These are phyloP conservation scores for Drosophila mayri DNA, from an alignment of 1,140 invertebrate species.

Conservation along the genomic window DNA sequence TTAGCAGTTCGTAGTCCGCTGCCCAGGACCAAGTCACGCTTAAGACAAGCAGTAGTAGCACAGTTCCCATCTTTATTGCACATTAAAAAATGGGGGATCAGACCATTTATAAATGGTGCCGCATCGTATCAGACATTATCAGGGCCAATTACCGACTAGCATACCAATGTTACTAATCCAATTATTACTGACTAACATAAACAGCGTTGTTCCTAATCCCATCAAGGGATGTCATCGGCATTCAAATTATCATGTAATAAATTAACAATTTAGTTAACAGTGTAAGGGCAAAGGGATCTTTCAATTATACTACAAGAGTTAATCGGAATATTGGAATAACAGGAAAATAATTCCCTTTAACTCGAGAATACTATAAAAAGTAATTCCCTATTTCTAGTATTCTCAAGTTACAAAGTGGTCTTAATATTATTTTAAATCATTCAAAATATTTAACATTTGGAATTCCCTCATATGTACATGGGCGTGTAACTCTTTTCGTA, in stretches of 20 bases:
- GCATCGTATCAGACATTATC: not conserved
- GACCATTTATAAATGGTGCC: constrained; percentile 8
- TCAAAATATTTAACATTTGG: too few species aligned
- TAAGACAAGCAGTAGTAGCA: constrained; percentile 24
- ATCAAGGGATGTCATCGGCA: constrained; percentile 2
- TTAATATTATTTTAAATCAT: too few species aligned
- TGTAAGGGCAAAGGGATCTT: too few species aligned
- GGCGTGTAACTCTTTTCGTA: not conserved
- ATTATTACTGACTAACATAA: not conserved
- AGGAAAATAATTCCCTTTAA: not conserved
- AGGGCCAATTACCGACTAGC: not conserved
- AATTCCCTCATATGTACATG: too few species aligned
- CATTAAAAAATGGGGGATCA: too few species aligned
- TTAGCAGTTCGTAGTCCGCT: constrained; percentile 39
- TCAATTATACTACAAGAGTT: too few species aligned
- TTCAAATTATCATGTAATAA: not conserved
- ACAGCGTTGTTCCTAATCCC: not conserved
- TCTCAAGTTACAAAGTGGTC: too few species aligned
- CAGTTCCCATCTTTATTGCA: constrained; percentile 29
- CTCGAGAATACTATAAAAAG: too few species aligned
- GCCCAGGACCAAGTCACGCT: constrained; percentile 8
- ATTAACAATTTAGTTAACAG: not conserved
- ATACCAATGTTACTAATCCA: not conserved
- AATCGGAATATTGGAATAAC: not conserved
- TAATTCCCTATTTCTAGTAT: too few species aligned